Percentiles rank a stretch among this genome's conserved stretches.
Conservation (phyloP, 1,140 invertebrate species). For the Ladona fulva region DNA sequence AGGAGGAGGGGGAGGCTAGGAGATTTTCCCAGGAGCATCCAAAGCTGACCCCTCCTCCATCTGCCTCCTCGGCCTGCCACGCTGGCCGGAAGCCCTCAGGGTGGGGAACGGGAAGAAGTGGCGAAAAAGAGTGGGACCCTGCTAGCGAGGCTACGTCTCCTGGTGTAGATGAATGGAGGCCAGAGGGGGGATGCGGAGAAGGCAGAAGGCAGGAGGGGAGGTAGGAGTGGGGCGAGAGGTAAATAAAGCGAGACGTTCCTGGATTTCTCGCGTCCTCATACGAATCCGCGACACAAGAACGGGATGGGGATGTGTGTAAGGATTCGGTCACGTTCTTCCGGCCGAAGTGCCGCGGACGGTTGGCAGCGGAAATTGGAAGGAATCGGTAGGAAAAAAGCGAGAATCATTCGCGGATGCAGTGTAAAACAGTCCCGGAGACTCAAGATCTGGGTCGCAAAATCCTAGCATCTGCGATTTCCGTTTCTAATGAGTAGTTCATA, state of each 20-base stretch:
- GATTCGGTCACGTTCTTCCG: too few species aligned
- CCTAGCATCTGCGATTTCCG: too few species aligned
- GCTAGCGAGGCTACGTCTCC: not conserved
- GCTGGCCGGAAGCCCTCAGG: not conserved
- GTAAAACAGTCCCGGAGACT: too few species aligned
- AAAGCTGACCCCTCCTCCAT: not conserved
- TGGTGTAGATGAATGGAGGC: not conserved
- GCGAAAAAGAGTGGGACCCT: not conserved
- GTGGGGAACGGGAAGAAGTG: not conserved
- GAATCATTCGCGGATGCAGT: too few species aligned
- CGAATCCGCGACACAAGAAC: too few species aligned
- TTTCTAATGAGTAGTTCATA: too few species aligned
- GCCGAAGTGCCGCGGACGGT: not conserved
- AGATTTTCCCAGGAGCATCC: not conserved
- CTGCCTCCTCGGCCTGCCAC: not conserved
- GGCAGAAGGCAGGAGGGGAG: not conserved
- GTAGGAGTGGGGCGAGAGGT: not conserved
- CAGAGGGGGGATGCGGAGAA: not conserved
- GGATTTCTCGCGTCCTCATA: not conserved
- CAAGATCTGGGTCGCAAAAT: too few species aligned
- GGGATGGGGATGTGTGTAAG: too few species aligned
- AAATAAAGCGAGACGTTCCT: not conserved
- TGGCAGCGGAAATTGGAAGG: not conserved
- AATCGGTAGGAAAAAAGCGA: too few species aligned
- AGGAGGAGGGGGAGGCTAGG: too few species aligned